phyloP scores from a whole-genome alignment of 2,888 invertebrate species.

The Pyrocoelia pectoralis region DNA sequence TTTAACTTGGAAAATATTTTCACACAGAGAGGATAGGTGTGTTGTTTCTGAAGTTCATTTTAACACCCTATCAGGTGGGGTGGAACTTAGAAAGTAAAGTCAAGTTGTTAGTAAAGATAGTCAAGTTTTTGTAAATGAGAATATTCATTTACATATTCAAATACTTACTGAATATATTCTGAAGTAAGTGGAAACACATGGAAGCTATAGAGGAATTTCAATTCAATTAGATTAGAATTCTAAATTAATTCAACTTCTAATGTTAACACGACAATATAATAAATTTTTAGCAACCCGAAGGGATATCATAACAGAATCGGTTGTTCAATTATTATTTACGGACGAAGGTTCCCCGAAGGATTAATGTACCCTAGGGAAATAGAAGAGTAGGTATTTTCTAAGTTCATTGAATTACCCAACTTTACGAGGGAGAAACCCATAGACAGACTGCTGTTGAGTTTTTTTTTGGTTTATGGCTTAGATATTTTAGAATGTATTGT shows the following conservation, averaged over 20 bases:
- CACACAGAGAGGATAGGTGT: background rate
- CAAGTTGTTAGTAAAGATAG: conserved; percentile 5
- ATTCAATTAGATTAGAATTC: no score
- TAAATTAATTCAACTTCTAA: background rate
- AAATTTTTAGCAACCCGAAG: background rate
- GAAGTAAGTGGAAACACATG: conserved; percentile 5
- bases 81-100: conserved; percentile 7
- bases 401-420: background rate
- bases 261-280: background rate
- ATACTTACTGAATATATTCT: background rate
- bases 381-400: background rate
- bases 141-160: conserved; percentile 10
- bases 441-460: background rate
- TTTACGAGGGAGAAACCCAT: conserved; percentile 3
- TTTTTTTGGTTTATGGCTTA: background rate
- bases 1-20: conserved; percentile 5
- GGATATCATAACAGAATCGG: conserved; percentile 1
- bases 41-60: conserved; percentile 3
- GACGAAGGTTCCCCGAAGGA: background rate
- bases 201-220: background rate
- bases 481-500: no score
- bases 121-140: conserved; percentile 9
- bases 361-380: conserved; percentile 8
- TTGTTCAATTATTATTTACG: conserved; percentile 9
- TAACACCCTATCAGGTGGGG: conserved; percentile 3